These are phyloP conservation scores for Drosophila kurseongensis DNA, from an alignment of 1,140 invertebrate species.

Conservation along the genomic window DNA sequence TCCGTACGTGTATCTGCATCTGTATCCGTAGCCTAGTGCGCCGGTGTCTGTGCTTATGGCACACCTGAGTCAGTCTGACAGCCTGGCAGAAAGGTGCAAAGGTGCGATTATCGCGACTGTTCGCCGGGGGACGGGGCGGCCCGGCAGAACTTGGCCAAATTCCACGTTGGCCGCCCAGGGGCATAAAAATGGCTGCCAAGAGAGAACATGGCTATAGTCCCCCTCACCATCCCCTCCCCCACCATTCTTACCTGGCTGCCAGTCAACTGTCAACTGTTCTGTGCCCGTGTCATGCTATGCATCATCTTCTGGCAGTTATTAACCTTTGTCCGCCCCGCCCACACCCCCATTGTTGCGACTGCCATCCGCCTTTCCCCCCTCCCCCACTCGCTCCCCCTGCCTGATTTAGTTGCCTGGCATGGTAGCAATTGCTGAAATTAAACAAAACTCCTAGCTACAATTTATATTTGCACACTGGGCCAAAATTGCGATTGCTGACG, in stretches of 20 bases:
- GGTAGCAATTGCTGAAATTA: slow-evolving; percentile 62
- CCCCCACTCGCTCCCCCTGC: neutral
- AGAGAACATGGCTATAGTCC: slow-evolving; percentile 26
- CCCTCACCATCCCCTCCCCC: neutral
- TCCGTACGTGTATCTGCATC: slow-evolving; percentile 5
- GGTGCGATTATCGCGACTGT: slow-evolving; percentile 76
- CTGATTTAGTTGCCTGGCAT: slow-evolving; percentile 58
- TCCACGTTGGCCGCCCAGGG: slow-evolving; percentile 65
- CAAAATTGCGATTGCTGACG: neutral
- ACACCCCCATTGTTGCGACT: slow-evolving; percentile 22
- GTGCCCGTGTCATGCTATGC: slow-evolving; percentile 75
- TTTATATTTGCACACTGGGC: slow-evolving; percentile 1
- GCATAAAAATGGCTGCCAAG: slow-evolving; percentile 78
- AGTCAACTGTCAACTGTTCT: slow-evolving; percentile 78
- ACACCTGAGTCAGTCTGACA: slow-evolving; percentile 71
- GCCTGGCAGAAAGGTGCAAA: slow-evolving; percentile 70
- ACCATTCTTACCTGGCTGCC: slow-evolving; percentile 44
- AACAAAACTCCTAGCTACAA: slow-evolving; percentile 34
- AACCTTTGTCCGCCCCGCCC: slow-evolving; percentile 61
- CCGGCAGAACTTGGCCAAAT: slow-evolving; percentile 68
- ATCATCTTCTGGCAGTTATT: slow-evolving; percentile 83
- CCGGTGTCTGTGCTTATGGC: slow-evolving; percentile 33
- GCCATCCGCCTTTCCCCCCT: neutral
- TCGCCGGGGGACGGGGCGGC: neutral
- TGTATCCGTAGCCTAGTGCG: slow-evolving; percentile 5